Evolutionary conservation across 1,140 invertebrate genomes (phyloP), one percentile per base, ranked within the genome.

Genomic region (Sitobion miscanthi): DNA sequence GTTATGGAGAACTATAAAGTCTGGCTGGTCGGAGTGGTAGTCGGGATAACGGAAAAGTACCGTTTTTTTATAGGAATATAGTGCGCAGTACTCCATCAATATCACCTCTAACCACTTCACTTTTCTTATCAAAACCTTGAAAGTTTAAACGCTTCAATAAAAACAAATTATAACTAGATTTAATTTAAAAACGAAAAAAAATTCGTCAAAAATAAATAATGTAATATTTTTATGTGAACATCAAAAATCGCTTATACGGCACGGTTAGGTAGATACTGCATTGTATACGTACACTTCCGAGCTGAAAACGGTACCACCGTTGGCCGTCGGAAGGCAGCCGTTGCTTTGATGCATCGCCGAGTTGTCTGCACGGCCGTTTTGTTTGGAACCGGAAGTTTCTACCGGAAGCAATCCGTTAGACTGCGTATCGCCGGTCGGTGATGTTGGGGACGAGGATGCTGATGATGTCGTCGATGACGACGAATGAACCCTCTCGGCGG

Each of bases 401-500:
- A 77, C 30, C 14, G 62, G 20, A 54, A 49, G 47, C 21, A 85
- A 14, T n/a, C 49, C 69, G 17, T 82, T 85, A 35, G 91, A 93
- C 21, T 57, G 23, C 1, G 7, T 23, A 0, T 90, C 57, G 7
- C 45, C 45, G 2, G 54, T 57, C 3, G 35, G 54, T 23, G 45
- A 90, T 30, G 35, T 35, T 6, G 42, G 23, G 4, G 38, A 90
- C 8, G 45, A 54, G 6, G 52, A 35, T 45, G 42, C 14, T 2
- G 54, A 90, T 45, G 38, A 52, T 11, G 57, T 45, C 2, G 38
- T 69, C 8, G 38, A 38, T 23, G 87, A 54, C 35, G 23, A 89
- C n/a, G 87, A 90, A 86, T 93, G 82, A 93, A 42, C 30, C 17
- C 25, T 93, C 47, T 93, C 91, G 17, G 91, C 82, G 25, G 11